These are phyloP conservation scores for Rhyacophila evoluta DNA, from an alignment of 2,888 invertebrate species.

Conservation along the genomic window DNA sequence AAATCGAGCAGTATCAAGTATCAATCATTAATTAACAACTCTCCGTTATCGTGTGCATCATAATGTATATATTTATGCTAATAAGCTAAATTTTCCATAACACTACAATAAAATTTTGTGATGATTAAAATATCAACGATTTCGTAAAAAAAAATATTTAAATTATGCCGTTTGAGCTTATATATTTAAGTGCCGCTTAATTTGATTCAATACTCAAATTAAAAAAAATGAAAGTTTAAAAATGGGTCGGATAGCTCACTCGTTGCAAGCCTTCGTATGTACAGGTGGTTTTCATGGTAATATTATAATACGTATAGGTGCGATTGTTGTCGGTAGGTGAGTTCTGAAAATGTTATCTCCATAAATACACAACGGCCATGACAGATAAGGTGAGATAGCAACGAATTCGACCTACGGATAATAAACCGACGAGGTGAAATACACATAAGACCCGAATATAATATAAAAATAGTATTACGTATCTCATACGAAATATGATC, in stretches of 20 bases:
- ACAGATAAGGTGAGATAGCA: slow-evolving; percentile 6
- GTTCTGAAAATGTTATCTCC: slow-evolving; percentile 22
- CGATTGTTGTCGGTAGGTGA: slow-evolving; percentile 8
- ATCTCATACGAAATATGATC: neutral
- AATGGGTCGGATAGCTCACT: neutral
- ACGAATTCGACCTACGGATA: neutral
- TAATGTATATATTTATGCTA: too few species aligned
- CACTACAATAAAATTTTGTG: too few species aligned
- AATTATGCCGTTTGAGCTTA: too few species aligned
- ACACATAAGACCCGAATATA: neutral
- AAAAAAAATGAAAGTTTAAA: too few species aligned
- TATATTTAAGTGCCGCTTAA: too few species aligned
- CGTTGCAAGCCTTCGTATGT: neutral
- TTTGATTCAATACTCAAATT: too few species aligned
- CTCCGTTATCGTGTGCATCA: too few species aligned
- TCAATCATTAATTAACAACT: too few species aligned
- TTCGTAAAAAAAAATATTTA: too few species aligned
- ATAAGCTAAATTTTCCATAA: too few species aligned
- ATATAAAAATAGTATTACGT: neutral
- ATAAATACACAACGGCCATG: slow-evolving; percentile 15
- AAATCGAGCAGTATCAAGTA: too few species aligned
- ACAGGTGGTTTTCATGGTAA: neutral
- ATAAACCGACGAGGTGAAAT: neutral
- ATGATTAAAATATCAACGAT: too few species aligned
- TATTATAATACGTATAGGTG: neutral